Evolutionary conservation across 1,140 invertebrate genomes (phyloP).

Genomic region (Caenorhabditis remanei): DNA sequence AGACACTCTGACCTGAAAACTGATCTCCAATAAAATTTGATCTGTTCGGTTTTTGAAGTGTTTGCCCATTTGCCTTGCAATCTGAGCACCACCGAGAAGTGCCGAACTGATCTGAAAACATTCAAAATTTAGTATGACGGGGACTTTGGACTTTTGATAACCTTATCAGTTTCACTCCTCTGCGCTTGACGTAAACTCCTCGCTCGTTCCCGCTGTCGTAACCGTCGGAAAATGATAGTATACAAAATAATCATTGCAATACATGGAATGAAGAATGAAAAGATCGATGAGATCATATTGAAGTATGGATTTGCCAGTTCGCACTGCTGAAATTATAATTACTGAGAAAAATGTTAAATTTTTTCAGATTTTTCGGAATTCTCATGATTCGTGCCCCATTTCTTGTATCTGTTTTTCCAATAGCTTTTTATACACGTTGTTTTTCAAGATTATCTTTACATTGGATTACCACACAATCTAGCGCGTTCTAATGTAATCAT

Average conservation of each 20-base stretch:
- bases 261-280: constrained; percentile 98
- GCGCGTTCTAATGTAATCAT: constrained; percentile 1
- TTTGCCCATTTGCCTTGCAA: constrained; percentile 74
- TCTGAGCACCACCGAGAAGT: constrained; percentile 72
- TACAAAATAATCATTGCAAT: constrained; percentile 99
- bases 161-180: constrained; percentile 60
- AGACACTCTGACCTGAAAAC: constrained; percentile 63
- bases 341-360: too few species aligned
- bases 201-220: constrained; percentile 72
- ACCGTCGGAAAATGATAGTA: constrained; percentile 92
- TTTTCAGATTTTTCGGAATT: too few species aligned
- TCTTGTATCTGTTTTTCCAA: neutral
- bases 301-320: constrained; percentile 97
- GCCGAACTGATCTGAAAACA: constrained; percentile 71
- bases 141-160: neutral
- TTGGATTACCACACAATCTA: neutral
- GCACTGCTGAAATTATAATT: constrained; percentile 78
- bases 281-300: constrained; percentile 95
- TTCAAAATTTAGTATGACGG: neutral
- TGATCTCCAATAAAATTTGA: constrained; percentile 71
- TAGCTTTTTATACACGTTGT: neutral
- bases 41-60: constrained; percentile 74
- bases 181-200: constrained; percentile 67
- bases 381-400: neutral
- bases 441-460: neutral